These are phyloP conservation scores for Agelas oroides DNA, from an alignment of 37 sponge, comb jelly and placozoan species.

Conservation along the genomic window DNA sequence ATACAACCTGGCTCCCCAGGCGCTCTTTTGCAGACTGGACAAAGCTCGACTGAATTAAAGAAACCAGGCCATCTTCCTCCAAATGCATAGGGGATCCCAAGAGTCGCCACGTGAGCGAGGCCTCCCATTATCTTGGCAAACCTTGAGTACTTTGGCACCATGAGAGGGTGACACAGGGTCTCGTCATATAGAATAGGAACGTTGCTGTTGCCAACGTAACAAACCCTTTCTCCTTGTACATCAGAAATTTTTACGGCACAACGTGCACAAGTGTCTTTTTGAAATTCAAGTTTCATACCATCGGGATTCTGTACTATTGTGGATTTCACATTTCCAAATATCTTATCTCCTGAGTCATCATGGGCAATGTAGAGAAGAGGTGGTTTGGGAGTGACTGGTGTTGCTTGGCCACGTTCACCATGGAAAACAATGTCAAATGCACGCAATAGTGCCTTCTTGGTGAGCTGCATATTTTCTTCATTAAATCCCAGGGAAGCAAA, in stretches of 20 bases:
- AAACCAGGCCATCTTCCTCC: conserved; percentile 14
- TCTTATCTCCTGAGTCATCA: background rate
- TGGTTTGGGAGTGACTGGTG: background rate
- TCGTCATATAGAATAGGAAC: conserved; percentile 3
- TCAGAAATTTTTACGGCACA: conserved; percentile 13
- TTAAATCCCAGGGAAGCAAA: background rate
- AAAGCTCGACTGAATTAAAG: background rate
- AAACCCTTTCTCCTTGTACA: conserved; percentile 3
- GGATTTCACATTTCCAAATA: conserved; percentile 3
- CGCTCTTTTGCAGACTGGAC: background rate
- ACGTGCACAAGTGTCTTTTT: conserved; percentile 11
- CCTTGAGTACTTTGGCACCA: conserved; percentile 21
- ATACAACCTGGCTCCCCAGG: conserved; percentile 20
- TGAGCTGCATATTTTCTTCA: background rate
- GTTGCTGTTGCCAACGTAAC: background rate
- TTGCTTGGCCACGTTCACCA: background rate
- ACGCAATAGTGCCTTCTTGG: background rate
- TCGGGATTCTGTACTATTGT: background rate
- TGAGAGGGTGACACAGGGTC: conserved; percentile 21
- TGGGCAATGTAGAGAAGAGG: conserved; percentile 29
- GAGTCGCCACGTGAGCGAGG: conserved; percentile 12
- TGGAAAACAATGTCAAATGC: conserved; percentile 5
- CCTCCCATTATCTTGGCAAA: conserved; percentile 16
- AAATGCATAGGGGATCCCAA: background rate
- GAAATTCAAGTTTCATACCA: conserved; percentile 18